Conservation (phyloP, 2,888 invertebrate genomes). For the Sylvicola cinctus region DNA sequence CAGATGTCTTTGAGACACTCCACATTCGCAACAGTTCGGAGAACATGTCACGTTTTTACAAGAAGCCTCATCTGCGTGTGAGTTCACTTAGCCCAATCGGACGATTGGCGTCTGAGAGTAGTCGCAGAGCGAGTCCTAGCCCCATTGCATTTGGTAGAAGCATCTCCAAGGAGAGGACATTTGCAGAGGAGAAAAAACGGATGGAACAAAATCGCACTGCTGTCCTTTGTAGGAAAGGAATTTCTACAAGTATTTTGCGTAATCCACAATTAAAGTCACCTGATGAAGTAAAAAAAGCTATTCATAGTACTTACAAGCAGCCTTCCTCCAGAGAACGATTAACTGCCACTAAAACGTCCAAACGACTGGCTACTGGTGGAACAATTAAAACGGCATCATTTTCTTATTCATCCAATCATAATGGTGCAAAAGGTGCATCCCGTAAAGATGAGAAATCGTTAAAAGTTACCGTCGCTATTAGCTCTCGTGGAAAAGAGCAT, state of each 20-base stretch:
- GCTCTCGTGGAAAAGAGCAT: constrained; percentile 11
- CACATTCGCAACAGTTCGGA: constrained; percentile 7
- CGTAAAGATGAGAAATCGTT: constrained; percentile 21
- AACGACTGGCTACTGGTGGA: constrained; percentile 16
- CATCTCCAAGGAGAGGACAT: constrained; percentile 34
- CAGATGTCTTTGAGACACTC: constrained; percentile 2
- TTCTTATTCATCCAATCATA: constrained; percentile 18
- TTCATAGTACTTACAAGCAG: constrained; percentile 20
- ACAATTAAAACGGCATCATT: constrained; percentile 24
- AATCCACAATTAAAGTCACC: constrained; percentile 36
- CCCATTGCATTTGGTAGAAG: constrained; percentile 26
- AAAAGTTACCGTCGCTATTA: constrained; percentile 25
- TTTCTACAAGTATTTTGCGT: constrained; percentile 23
- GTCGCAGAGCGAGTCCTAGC: constrained; percentile 21
- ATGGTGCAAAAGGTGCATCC: constrained; percentile 12
- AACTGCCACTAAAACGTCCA: constrained; percentile 7
- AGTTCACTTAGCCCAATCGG: constrained; percentile 19
- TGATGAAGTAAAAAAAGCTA: constrained; percentile 31
- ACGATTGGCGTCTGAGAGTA: constrained; percentile 9
- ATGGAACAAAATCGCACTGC: constrained; percentile 20
- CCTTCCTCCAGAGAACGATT: constrained; percentile 14
- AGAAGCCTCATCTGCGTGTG: constrained; percentile 15
- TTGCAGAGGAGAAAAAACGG: constrained; percentile 31
- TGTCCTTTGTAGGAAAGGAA: constrained; percentile 18
- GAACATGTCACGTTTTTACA: constrained; percentile 9